These are phyloP conservation scores for Myotis daubentonii DNA, from an alignment of 2,797 vertebrate genomes.

Conservation along the genomic window DNA sequence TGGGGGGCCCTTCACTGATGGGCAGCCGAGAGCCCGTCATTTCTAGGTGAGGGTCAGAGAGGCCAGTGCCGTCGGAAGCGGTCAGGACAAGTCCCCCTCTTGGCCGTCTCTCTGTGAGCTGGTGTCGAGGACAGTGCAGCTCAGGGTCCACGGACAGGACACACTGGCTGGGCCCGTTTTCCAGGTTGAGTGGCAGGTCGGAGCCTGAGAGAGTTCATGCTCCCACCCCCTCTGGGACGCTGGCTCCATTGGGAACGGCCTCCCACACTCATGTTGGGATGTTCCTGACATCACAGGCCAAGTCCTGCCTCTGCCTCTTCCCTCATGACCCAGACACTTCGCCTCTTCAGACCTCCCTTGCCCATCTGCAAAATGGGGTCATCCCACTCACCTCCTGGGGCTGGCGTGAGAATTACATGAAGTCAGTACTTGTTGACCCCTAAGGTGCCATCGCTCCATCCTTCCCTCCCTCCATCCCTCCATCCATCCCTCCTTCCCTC, in stretches of 20 bases:
- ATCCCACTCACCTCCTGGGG: background rate
- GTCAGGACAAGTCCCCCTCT: background rate
- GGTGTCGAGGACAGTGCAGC: accelerated
- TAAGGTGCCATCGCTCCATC: background rate
- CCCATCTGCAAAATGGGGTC: background rate
- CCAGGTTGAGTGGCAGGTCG: background rate
- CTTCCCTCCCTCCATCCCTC: no score
- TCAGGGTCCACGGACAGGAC: background rate
- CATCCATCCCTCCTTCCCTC: no score
- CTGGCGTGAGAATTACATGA: background rate
- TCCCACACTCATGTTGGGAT: background rate
- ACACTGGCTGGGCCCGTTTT: background rate
- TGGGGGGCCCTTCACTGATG: background rate
- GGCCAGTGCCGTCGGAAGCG: background rate
- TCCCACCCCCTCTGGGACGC: background rate
- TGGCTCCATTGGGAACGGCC: background rate
- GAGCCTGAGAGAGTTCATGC: background rate
- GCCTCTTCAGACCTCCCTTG: background rate
- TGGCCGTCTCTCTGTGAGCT: background rate
- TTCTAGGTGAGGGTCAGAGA: background rate
- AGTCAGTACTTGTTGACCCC: background rate
- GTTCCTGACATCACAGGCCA: background rate
- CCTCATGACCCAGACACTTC: background rate
- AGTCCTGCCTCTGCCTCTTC: background rate
- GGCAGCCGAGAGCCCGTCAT: background rate